Percentiles rank a stretch among this genome's conserved stretches.
Evolutionary conservation across 2,797 vertebrate species (phyloP).

Genomic region (Morus bassanus): DNA sequence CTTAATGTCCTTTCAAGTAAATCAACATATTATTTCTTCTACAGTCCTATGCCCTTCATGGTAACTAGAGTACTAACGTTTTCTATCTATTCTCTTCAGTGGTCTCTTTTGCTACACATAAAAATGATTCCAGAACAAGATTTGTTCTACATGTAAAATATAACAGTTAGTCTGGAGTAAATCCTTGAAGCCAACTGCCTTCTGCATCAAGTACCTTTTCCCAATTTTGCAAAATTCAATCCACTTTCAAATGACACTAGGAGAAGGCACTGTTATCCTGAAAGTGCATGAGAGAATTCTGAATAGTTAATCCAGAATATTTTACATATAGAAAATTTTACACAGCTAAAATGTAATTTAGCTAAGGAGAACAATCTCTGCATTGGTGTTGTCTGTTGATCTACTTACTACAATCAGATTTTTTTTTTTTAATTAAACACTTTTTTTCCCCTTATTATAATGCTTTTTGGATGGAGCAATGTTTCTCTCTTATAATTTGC

Average conservation of each 20-base stretch:
- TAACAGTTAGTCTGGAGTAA: background rate
- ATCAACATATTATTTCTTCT: background rate
- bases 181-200: background rate
- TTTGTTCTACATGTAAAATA: background rate
- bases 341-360: background rate
- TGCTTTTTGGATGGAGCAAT: background rate
- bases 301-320: background rate
- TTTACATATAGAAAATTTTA: background rate
- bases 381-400: background rate
- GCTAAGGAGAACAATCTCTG: background rate
- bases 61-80: background rate
- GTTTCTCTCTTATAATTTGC: background rate
- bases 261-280: background rate
- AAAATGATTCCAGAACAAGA: background rate
- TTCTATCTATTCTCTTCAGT: background rate
- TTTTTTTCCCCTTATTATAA: background rate
- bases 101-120: background rate
- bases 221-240: background rate
- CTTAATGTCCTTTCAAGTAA: background rate
- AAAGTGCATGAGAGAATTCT: background rate
- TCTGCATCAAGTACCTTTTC: background rate
- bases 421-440: background rate
- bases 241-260: background rate
- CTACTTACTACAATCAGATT: background rate
- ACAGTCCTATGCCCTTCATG: background rate